A percentile compares a stretch with the other conserved stretches of the same genome.
These are phyloP conservation scores for Nanorana parkeri DNA, from an alignment of 2,113 vertebrate genomes.

Conservation along the genomic window DNA sequence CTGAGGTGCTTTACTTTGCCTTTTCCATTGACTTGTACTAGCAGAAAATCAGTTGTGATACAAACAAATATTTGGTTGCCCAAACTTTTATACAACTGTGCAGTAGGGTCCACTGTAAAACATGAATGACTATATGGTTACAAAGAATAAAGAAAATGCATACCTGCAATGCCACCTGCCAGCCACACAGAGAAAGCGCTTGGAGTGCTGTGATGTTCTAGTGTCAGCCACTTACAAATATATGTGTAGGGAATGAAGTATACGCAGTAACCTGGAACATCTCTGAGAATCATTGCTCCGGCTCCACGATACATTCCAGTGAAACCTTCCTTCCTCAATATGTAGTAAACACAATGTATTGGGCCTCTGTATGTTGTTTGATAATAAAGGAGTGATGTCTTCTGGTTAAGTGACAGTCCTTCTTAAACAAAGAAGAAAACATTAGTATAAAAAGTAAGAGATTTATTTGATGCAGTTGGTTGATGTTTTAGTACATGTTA, in stretches of 20 bases:
- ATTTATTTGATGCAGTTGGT: no score
- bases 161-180: constrained; percentile 93
- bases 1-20: neutral
- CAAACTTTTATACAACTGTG: no score
- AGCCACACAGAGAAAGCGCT: constrained; percentile 82
- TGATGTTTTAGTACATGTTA: no score
- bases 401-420: constrained; percentile 71
- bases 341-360: constrained; percentile 86
- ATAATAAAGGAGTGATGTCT: constrained; percentile 63
- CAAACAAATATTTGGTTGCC: no score
- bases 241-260: constrained; percentile 92
- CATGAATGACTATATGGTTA: neutral
- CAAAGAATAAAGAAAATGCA: constrained; percentile 10
- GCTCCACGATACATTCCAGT: constrained; percentile 86
- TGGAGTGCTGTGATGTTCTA: constrained; percentile 70
- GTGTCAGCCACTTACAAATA: constrained; percentile 81
- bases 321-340: constrained; percentile 85
- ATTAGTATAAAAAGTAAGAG: neutral
- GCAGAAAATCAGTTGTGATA: no score
- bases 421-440: constrained; percentile 66
- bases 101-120: neutral
- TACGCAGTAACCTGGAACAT: constrained; percentile 89
- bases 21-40: no score
- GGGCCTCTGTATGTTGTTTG: constrained; percentile 82
- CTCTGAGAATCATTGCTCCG: constrained; percentile 89